A percentile compares a stretch with the other conserved stretches of the same genome.
These are phyloP conservation scores for Ganaspis sp. DNA, from an alignment of 1,140 invertebrate genomes.

Conservation along the genomic window DNA sequence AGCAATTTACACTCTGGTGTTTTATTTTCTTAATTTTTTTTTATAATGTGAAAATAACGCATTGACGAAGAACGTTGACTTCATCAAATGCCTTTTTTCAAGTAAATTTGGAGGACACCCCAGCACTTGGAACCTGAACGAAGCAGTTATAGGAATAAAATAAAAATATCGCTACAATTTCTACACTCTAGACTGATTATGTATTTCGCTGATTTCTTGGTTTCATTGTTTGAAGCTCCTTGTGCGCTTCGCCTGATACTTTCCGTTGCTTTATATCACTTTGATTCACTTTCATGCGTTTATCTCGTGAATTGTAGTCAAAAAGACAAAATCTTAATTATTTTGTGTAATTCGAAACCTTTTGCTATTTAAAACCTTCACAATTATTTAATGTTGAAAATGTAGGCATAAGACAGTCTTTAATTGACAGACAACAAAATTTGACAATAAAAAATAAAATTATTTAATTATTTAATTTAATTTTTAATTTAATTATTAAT, in stretches of 20 bases:
- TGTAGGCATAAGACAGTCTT: too few species aligned
- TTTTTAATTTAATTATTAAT: too few species aligned
- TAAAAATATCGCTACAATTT: slow-evolving; percentile 30
- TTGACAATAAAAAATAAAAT: too few species aligned
- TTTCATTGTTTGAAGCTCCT: slow-evolving; percentile 48
- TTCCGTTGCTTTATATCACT: slow-evolving; percentile 20
- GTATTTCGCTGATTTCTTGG: slow-evolving; percentile 72
- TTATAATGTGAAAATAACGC: neutral
- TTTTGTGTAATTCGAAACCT: too few species aligned
- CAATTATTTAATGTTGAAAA: too few species aligned
- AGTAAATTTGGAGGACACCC: slow-evolving; percentile 62
- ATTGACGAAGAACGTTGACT: neutral
- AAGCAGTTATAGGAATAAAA: slow-evolving; percentile 5
- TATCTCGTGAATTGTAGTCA: neutral
- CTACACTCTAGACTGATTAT: slow-evolving; percentile 63
- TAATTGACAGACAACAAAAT: too few species aligned
- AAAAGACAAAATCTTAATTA: too few species aligned
- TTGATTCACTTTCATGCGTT: neutral
- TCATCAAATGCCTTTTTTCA: slow-evolving; percentile 42
- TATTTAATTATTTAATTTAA: too few species aligned
- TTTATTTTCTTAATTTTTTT: slow-evolving; percentile 36
- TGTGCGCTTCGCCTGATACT: neutral
- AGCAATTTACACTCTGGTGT: slow-evolving; percentile 44
- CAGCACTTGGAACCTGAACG: slow-evolving; percentile 61
- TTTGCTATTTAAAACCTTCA: too few species aligned